Conservation (phyloP, 2,888 invertebrate genomes). For the Leptinotarsa peninsularis region DNA sequence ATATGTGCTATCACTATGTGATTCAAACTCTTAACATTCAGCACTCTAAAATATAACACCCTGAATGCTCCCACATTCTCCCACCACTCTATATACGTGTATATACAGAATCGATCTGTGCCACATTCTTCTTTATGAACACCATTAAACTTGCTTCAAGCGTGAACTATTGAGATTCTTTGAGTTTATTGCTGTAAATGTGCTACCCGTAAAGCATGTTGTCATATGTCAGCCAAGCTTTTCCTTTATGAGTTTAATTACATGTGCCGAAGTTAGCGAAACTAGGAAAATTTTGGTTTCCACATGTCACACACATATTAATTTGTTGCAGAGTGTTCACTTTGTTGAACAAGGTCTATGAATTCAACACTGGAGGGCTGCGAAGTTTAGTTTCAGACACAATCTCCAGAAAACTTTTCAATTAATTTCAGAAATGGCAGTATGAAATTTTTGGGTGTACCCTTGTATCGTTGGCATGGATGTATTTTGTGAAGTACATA, state of each 20-base stretch:
- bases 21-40: too few species aligned
- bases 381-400: constrained; percentile 16
- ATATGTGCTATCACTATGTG: too few species aligned
- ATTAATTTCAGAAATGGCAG: constrained; percentile 35
- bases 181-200: constrained; percentile 14
- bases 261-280: constrained; percentile 38
- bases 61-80: too few species aligned
- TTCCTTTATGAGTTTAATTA: constrained; percentile 42
- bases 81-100: too few species aligned
- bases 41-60: too few species aligned
- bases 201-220: constrained; percentile 23
- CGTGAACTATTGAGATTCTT: constrained; percentile 9
- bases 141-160: not conserved
- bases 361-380: constrained; percentile 4
- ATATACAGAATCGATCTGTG: not conserved
- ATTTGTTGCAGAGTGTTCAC: constrained; percentile 40
- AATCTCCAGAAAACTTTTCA: constrained; percentile 30
- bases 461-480: constrained; percentile 11
- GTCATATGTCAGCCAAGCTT: constrained; percentile 35
- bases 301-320: constrained; percentile 37
- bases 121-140: constrained; percentile 2
- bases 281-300: constrained; percentile 36
- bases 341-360: constrained; percentile 19
- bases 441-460: constrained; percentile 26
- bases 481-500: not conserved